Conservation (phyloP, 2,797 vertebrate genomes). For the Anomalospiza imberbis region DNA sequence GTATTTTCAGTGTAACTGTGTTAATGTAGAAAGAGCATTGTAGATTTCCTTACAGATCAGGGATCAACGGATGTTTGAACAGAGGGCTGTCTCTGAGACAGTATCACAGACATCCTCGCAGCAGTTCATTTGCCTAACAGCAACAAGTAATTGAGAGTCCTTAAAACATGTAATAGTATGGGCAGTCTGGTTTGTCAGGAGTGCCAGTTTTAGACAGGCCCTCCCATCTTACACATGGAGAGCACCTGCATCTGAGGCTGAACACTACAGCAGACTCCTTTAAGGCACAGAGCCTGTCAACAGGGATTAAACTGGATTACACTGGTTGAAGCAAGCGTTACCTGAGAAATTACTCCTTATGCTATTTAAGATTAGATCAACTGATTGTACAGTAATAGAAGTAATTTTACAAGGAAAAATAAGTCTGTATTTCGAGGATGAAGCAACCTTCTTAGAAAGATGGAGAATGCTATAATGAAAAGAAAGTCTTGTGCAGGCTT, state of each 20-base stretch:
- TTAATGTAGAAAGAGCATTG: not conserved
- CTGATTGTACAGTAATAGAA: not conserved
- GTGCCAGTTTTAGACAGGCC: not conserved
- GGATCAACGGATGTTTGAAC: not conserved
- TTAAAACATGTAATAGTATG: not conserved
- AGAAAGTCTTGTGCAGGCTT: not conserved
- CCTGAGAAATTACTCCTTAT: constrained; percentile 30
- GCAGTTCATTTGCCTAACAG: not conserved
- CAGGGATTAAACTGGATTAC: constrained; percentile 35
- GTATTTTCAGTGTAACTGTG: not conserved
- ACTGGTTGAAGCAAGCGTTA: not conserved
- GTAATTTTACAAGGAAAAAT: not conserved
- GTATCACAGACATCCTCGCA: not conserved
- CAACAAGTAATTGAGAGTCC: not conserved
- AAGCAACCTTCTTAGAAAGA: not conserved
- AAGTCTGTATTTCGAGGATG: not conserved
- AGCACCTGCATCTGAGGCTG: not conserved
- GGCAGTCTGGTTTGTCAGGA: not conserved
- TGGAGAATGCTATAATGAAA: not conserved
- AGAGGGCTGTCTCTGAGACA: not conserved
- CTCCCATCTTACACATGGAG: not conserved
- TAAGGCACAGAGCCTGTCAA: not conserved
- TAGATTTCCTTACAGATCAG: not conserved
- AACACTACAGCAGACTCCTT: not conserved
- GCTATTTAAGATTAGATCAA: constrained; percentile 10